phyloP scores from a whole-genome alignment of 2,113 vertebrate genomes.

The Acrocephalus arundinaceus region DNA sequence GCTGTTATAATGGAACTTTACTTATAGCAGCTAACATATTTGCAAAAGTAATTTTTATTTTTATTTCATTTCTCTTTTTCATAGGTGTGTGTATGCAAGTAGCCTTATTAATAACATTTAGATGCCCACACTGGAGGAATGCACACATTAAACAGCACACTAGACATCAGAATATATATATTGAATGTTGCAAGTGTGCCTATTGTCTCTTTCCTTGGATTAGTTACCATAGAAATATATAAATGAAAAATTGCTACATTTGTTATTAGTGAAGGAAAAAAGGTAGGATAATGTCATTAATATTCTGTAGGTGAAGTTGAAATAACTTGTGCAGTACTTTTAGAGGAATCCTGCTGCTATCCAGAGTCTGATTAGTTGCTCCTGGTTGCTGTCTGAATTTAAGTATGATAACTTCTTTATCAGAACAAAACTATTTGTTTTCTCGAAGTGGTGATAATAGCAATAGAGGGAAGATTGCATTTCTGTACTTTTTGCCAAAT shows the following conservation, averaged over 20 bases:
- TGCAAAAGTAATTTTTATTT: neutral
- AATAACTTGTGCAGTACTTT: neutral
- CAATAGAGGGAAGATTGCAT: neutral
- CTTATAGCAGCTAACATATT: neutral
- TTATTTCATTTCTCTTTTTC: neutral
- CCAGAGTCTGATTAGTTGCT: neutral
- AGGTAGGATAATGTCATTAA: neutral
- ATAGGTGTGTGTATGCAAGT: neutral
- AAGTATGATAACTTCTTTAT: neutral
- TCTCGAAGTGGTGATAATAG: neutral
- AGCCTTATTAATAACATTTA: neutral
- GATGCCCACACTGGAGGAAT: neutral
- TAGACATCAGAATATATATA: neutral
- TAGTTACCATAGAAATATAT: neutral
- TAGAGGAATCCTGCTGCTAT: neutral
- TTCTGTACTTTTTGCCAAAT: neutral
- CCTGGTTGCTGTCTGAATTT: neutral
- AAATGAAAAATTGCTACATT: neutral
- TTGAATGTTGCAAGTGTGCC: neutral
- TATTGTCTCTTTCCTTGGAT: neutral
- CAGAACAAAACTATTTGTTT: neutral
- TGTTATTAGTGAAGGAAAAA: neutral
- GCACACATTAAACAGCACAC: neutral
- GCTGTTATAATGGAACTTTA: neutral
- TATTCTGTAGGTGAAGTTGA: neutral